Evolutionary conservation across 2,888 invertebrate genomes (phyloP), one percentile per base, ranked within the genome.

Genomic region (Cephus rjabovi): DNA sequence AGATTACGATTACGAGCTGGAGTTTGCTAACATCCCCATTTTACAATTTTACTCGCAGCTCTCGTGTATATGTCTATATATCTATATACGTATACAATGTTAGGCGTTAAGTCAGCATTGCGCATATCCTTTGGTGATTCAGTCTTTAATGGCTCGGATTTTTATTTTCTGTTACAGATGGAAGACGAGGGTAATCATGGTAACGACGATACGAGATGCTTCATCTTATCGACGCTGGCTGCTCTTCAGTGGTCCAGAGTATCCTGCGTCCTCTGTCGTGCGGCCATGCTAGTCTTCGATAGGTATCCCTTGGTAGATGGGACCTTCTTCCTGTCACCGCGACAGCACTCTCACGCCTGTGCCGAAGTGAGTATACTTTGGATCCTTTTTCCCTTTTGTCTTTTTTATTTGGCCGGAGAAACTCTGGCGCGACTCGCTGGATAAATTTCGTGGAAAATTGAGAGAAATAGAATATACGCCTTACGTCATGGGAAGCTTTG

Each of bases 121-220:
- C 56, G 56, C 23, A 2, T 23, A 23, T 23, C 23, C 9, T 23
- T 56, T 0, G 56, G 56, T 23, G 9, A 23, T 56, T 23, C 56
- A 2, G 23, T 9, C 23, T 56, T 56, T 56, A 56, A 56, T 23
- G 75, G 76, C 69, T 70, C 33, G 69, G 76, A 80, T 56, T 73
- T 80, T 83, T 83, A 74, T 85, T 86, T 86, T 86, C 86, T 94
- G 93, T 90, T 94, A 75, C 94, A 98, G 97, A 98, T 99, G 94
- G 99, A 99, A 93, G 99, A 99, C 91, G 99, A 99, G 91, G 98
- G 98, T 83, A 98, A 98, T 92, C 98, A 98, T 92, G 99, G 99
- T 88, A 99, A 99, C 92, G 99, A 99, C 91, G 99, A 99, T 91
- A 98, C 98, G 75, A 95, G 99, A 86, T 96, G 97, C 90, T 99